These are phyloP conservation scores for Coleophora flavipennella DNA, from an alignment of 2,888 invertebrate species.

Conservation along the genomic window DNA sequence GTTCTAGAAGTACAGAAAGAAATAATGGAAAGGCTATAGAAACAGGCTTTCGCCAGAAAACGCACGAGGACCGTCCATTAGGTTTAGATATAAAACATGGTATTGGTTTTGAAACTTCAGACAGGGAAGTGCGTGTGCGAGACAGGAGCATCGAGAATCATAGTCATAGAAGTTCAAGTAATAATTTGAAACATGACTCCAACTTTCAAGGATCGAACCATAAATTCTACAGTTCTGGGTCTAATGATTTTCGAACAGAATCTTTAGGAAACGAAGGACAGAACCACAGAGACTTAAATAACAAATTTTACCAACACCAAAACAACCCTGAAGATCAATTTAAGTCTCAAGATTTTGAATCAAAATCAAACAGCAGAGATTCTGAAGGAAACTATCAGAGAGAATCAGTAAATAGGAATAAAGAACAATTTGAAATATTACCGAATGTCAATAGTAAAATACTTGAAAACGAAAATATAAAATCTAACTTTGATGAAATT, in stretches of 20 bases:
- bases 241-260: no score
- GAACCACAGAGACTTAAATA: background rate
- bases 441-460: background rate
- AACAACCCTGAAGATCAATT: no score
- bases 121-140: background rate
- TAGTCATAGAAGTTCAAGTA: background rate
- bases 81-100: background rate
- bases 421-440: constrained; percentile 1
- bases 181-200: background rate
- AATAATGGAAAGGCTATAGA: background rate
- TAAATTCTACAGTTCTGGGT: background rate
- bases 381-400: background rate
- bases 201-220: background rate
- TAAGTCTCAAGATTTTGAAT: no score
- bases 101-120: background rate
- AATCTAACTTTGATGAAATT: no score
- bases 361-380: no score
- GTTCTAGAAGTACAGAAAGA: background rate
- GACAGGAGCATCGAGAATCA: background rate
- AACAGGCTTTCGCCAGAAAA: background rate
- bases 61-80: background rate
- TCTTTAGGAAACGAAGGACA: background rate
- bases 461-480: background rate
- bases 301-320: no score
- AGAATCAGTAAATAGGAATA: background rate